Percentiles rank a stretch among this genome's conserved stretches.
These are phyloP conservation scores for Pelecanoides urinatrix DNA, from an alignment of 2,113 vertebrate species.

Conservation along the genomic window DNA sequence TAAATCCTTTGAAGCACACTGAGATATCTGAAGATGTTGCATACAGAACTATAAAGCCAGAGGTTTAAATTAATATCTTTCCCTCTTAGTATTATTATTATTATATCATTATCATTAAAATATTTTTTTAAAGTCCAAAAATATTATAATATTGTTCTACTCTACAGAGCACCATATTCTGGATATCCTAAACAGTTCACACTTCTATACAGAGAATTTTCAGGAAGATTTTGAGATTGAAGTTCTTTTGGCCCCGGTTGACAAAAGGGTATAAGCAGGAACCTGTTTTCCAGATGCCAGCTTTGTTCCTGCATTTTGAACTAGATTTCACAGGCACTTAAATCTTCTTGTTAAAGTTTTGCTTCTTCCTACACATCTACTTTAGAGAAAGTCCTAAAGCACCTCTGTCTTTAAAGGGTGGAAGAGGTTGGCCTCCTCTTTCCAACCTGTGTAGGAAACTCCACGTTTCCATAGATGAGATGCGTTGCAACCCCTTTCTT, in stretches of 20 bases:
- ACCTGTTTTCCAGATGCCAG: background rate
- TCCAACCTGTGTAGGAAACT: background rate
- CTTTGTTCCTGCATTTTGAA: background rate
- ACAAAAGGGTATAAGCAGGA: background rate
- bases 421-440: background rate
- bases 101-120: too few relatives aligned
- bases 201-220: background rate
- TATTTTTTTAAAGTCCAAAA: too few relatives aligned
- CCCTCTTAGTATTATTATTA: background rate
- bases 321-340: background rate
- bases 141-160: background rate
- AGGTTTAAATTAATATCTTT: background rate
- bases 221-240: background rate
- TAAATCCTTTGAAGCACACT: constrained; percentile 10
- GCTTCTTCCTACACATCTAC: background rate
- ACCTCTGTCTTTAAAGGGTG: background rate
- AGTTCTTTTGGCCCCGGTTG: background rate
- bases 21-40: background rate
- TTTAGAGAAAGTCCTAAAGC: background rate
- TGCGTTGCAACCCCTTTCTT: background rate
- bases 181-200: background rate
- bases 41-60: background rate
- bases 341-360: background rate
- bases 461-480: background rate
- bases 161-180: background rate